phyloP scores from a whole-genome alignment of 2,888 invertebrate genomes.

The Amorpha juglandis region DNA sequence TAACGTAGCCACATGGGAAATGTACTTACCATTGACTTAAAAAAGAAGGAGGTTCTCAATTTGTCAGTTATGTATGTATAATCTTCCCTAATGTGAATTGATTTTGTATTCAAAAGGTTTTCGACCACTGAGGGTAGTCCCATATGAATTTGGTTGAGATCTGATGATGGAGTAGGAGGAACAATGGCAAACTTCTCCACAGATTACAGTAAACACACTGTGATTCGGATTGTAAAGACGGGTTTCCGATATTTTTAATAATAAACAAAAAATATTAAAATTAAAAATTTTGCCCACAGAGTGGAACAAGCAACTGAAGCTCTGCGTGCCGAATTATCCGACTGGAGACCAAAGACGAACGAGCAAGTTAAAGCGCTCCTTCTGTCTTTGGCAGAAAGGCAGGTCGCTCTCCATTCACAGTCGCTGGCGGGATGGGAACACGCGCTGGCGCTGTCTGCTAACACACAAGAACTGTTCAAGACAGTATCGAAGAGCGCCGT shows the following conservation, averaged over 20 bases:
- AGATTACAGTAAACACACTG: too few species aligned
- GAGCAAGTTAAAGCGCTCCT: conserved; percentile 63
- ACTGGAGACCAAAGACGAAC: conserved; percentile 72
- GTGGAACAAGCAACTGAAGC: conserved; percentile 76
- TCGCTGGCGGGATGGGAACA: conserved; percentile 65
- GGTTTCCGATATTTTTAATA: background rate
- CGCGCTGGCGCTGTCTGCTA: conserved; percentile 61
- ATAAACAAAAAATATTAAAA: background rate
- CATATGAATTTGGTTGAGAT: too few species aligned
- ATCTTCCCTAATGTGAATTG: too few species aligned
- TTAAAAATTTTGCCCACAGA: conserved; percentile 42
- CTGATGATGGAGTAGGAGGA: too few species aligned
- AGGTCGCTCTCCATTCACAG: conserved; percentile 61
- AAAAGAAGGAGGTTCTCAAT: too few species aligned
- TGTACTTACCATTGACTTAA: too few species aligned
- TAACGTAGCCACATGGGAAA: too few species aligned
- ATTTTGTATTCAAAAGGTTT: too few species aligned
- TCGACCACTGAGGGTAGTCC: too few species aligned
- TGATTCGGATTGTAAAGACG: too few species aligned
- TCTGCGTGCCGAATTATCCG: conserved; percentile 66
- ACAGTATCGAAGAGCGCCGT: conserved; percentile 74
- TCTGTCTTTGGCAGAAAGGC: conserved; percentile 65
- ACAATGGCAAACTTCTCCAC: too few species aligned
- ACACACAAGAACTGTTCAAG: conserved; percentile 66
- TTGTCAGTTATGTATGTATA: too few species aligned